Percentiles rank a stretch among this genome's conserved stretches.
These are phyloP conservation scores for Strix aluco DNA, from an alignment of 2,113 vertebrate genomes.

Conservation along the genomic window DNA sequence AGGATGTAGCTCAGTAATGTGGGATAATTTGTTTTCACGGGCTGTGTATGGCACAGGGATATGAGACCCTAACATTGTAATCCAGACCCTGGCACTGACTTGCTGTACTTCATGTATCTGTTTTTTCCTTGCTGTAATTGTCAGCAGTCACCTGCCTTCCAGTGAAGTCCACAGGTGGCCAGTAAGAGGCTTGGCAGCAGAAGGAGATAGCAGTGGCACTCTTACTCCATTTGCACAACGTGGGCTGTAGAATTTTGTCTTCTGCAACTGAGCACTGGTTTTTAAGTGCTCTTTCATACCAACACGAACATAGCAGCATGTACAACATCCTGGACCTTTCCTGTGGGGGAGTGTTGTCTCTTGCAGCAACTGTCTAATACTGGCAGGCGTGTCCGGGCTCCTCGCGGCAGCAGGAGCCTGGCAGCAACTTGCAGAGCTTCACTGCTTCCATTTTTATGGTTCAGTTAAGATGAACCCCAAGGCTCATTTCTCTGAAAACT, in stretches of 20 bases:
- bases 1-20: background rate
- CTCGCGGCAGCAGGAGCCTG: background rate
- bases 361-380: background rate
- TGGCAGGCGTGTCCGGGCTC: rapidly evolving
- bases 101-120: background rate
- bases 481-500: background rate
- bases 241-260: background rate
- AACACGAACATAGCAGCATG: background rate
- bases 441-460: background rate
- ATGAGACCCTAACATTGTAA: background rate
- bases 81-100: background rate
- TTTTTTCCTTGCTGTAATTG: background rate
- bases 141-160: background rate
- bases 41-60: rapidly evolving
- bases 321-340: background rate
- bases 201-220: background rate
- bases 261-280: background rate
- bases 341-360: background rate
- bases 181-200: background rate
- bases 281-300: background rate
- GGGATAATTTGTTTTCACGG: background rate
- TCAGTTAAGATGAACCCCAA: background rate
- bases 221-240: background rate
- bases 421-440: background rate
- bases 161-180: background rate